Conservation (phyloP, 37 sponge, comb jelly and placozoan genomes). For the Beroe ovata region DNA sequence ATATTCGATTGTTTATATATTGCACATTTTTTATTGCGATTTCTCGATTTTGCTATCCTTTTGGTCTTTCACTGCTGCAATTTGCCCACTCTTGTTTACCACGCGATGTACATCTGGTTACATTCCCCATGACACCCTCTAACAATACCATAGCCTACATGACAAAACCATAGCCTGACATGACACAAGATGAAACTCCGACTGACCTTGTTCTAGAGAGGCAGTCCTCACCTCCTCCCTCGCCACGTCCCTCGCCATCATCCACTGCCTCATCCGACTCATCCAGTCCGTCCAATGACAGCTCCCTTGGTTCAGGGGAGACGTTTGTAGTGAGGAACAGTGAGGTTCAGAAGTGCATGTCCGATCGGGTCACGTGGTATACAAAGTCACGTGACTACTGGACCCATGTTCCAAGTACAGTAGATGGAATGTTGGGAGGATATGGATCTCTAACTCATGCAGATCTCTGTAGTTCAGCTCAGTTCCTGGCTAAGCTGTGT, state of each 20-base stretch:
- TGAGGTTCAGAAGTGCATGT: slow-evolving; percentile 19
- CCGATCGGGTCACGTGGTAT: slow-evolving; percentile 48
- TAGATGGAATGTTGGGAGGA: slow-evolving; percentile 91
- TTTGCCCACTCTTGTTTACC: too few relatives aligned
- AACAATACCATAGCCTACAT: too few relatives aligned
- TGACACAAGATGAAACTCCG: too few relatives aligned
- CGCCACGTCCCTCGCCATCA: not conserved
- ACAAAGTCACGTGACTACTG: slow-evolving; percentile 43
- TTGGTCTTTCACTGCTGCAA: too few relatives aligned
- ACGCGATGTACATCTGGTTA: too few relatives aligned
- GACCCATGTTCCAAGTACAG: slow-evolving; percentile 76
- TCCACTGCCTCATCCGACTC: not conserved
- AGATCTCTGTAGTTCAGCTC: slow-evolving; percentile 74
- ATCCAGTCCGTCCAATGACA: not conserved
- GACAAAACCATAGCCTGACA: too few relatives aligned
- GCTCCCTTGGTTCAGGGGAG: not conserved
- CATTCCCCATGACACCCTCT: too few relatives aligned
- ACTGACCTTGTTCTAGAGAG: too few relatives aligned
- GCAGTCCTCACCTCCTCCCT: not conserved
- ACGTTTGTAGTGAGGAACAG: slow-evolving; percentile 27
- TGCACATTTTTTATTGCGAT: not conserved
- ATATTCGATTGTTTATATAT: not conserved
- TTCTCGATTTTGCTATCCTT: not conserved
- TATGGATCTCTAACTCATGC: slow-evolving; percentile 72
- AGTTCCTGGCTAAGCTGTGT: slow-evolving; percentile 71